Evolutionary conservation across 2,888 invertebrate species (phyloP), one percentile per base, ranked within the genome.

Genomic region (Lepidocyrtoides sp.): DNA sequence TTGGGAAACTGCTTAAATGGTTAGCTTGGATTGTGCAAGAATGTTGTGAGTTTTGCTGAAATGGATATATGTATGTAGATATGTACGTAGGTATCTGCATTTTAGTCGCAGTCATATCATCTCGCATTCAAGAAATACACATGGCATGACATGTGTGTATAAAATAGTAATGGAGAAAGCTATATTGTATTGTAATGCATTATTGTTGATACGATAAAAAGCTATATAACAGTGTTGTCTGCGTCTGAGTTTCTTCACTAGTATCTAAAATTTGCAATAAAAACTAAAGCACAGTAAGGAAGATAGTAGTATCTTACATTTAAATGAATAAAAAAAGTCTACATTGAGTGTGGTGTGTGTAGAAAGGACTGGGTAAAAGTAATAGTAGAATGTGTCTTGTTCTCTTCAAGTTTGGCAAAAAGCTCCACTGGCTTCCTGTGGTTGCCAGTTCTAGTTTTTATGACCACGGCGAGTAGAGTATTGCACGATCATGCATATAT

Each of bases 391-490:
- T 66, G 51, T 29, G 44, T 29, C 48, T 48, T 29, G 41, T 66
- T 82, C 32, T 44, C 5, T 29, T 32, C 41, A 51, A 51, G 79
- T 54, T 79, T 79, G 51, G 79, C 51, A 72, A 79, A 88, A 77
- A 36, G 81, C 32, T 88, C 57, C 36, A 69, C 82, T 82, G 72
- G 57, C 89, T 89, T 89, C 89, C 89, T 89, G 89, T 66, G 89
- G 89, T 89, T 82, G 72, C 81, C 66, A 89, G 72, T 69, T 72
- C 41, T 82, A 20, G 51, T 32, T 82, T 81, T 82, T 72, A 89
- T 44, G 69, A 66, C 36, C 77, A 66, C 23, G 32, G 32, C 89
- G 12, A 82, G 54, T 26, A 29, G 26, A 14, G n/a, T n/a, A 77
- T 77, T 10, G 77, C 29, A 51, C 17, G 17, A 54, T 79, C 26